phyloP scores from a whole-genome alignment of 37 sponge, comb jelly and placozoan species.

The Beroe forskalii region DNA sequence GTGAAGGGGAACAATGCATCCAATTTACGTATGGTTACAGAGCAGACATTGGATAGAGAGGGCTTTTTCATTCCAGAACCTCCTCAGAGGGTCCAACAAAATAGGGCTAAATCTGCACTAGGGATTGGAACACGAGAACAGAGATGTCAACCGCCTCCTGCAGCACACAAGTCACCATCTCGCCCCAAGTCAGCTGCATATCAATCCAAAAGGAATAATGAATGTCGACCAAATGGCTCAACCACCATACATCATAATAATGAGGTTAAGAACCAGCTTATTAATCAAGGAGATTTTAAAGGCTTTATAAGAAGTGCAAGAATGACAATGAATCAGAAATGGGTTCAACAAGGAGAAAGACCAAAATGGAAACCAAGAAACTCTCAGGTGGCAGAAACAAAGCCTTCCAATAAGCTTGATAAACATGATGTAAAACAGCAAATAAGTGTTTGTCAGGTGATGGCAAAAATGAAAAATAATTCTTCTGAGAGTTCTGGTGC shows the following conservation, averaged over 20 bases:
- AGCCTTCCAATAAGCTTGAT: not conserved
- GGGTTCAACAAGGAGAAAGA: not conserved
- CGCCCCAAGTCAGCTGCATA: not conserved
- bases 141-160: not conserved
- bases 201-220: not conserved
- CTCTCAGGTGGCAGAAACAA: constrained; percentile 3
- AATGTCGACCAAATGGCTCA: not conserved
- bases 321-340: constrained; percentile 41
- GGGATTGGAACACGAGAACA: not conserved
- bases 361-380: constrained; percentile 49
- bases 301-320: not conserved
- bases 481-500: constrained; percentile 15
- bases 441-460: constrained; percentile 33
- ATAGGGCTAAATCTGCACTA: constrained; percentile 3
- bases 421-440: not conserved
- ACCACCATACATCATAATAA: not conserved
- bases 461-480: constrained; percentile 25
- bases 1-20: constrained; percentile 8
- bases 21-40: constrained; percentile 8
- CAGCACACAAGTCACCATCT: not conserved
- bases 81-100: not conserved
- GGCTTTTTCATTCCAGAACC: constrained; percentile 22
- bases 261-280: not conserved
- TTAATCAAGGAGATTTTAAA: not conserved
- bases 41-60: constrained; percentile 26